phyloP scores from a whole-genome alignment of 2,888 invertebrate species.

The Acanthosoma haemorrhoidale region DNA sequence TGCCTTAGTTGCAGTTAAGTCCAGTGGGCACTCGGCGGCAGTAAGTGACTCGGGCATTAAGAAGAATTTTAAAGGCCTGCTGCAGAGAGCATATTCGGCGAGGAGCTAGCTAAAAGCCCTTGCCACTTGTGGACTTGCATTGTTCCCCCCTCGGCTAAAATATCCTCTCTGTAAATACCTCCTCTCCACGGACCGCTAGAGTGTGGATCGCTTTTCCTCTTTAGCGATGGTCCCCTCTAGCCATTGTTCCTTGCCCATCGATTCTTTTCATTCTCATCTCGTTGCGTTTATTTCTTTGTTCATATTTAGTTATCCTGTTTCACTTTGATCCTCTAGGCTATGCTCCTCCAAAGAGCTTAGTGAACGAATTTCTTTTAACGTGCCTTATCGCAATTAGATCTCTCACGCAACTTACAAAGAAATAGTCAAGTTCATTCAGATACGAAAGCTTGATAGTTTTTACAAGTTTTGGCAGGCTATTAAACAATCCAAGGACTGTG shows the following conservation, averaged over 20 bases:
- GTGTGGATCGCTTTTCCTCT: background rate
- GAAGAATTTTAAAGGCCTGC: background rate
- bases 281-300: background rate
- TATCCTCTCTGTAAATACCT: constrained; percentile 10
- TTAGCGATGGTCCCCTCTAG: background rate
- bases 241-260: background rate
- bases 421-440: no score
- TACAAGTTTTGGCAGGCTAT: no score
- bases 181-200: no score
- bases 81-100: background rate
- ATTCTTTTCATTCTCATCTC: background rate
- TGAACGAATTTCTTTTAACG: no score
- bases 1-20: no score
- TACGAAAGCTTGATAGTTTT: no score
- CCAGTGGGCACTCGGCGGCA: no score
- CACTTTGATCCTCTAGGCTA: background rate
- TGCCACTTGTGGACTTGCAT: background rate
- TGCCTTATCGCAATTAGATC: no score
- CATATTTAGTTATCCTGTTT: background rate
- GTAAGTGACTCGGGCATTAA: background rate
- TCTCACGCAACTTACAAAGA: no score
- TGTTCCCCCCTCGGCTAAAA: background rate
- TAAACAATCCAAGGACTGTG: no score
- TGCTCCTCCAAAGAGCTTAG: no score
- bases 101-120: constrained; percentile 1